Base-by-base conservation (phyloP, 2,113 vertebrate genomes). In the Rhea pennata region DNA sequence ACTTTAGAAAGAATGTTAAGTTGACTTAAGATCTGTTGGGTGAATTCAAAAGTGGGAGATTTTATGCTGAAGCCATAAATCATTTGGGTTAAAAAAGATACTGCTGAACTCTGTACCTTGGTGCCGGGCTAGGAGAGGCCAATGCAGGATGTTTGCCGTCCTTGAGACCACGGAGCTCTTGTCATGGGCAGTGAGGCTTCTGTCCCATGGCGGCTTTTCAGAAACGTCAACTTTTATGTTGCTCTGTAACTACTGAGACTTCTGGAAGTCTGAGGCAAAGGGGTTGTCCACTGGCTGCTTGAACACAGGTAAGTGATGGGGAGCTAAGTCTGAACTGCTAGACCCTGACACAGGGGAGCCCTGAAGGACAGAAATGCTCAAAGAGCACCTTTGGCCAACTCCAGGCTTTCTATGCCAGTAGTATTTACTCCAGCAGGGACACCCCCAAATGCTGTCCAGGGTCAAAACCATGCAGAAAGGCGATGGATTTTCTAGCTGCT, bases 21-120 rank as follows among this genome's bases (percentile, higher is more conserved):
- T 50, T 95, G 96, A 91, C 78, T 73, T 26, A 66, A 85, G 84
- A 79, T 79, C 84, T 79, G 81, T 17, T 79, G 89, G 78, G 82
- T 82, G 87, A 95, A 65, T 7, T 89, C 67, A 59, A 73, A 74
- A 95, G 83, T 66, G 58, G 61, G 78, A 82, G 77, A 33, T 17
- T 72, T 84, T 29, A 46, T 26, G 77, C 81, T 62, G 77, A 74
- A 87, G 42, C 66, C 74, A n/a, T 76, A 53, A 87, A 93, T 91
- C 70, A 50, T 44, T 27, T 12, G 80, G 80, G 46, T 69, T 84
- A 36, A 69, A n/a, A 67, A 40, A 77, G 56, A 31, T 21, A 29
- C 9, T 50, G 78, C 81, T 76, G 87, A 91, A 87, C 81, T 92
- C 64, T 84, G 84, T 81, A 36, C 84, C 77, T 81, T 6, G 56